Conservation (phyloP, 2,113 vertebrate species). For the Ictalurus punctatus region DNA sequence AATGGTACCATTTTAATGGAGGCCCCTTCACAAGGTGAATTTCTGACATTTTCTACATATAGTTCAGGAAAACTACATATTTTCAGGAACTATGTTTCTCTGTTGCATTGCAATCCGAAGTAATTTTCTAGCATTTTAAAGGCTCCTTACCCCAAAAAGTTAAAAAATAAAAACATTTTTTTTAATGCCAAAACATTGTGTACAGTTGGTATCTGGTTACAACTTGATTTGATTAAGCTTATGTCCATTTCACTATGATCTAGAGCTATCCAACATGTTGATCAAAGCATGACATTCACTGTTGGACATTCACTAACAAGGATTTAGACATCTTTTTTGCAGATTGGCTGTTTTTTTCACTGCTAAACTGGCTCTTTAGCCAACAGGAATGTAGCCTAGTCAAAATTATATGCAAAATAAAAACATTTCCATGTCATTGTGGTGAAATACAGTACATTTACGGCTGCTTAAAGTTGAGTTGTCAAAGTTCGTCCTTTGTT, state of each 20-base stretch:
- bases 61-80: background rate
- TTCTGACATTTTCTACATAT: too few relatives aligned
- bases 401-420: background rate
- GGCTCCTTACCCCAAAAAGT: background rate
- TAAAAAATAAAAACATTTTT: background rate
- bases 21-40: too few relatives aligned
- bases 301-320: background rate
- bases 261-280: background rate
- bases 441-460: background rate
- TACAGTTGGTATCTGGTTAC: background rate
- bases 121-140: background rate
- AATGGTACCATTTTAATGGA: too few relatives aligned
- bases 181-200: background rate
- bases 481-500: background rate
- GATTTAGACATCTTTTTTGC: background rate
- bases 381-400: too few relatives aligned
- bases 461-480: background rate
- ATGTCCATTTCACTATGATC: background rate
- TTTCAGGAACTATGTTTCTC: background rate
- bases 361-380: too few relatives aligned
- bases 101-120: background rate
- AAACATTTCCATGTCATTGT: background rate
- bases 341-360: background rate
- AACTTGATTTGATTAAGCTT: too few relatives aligned
- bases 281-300: background rate